Base-by-base conservation (phyloP, 1,140 invertebrate species). In the Medauroidea extradentata region DNA sequence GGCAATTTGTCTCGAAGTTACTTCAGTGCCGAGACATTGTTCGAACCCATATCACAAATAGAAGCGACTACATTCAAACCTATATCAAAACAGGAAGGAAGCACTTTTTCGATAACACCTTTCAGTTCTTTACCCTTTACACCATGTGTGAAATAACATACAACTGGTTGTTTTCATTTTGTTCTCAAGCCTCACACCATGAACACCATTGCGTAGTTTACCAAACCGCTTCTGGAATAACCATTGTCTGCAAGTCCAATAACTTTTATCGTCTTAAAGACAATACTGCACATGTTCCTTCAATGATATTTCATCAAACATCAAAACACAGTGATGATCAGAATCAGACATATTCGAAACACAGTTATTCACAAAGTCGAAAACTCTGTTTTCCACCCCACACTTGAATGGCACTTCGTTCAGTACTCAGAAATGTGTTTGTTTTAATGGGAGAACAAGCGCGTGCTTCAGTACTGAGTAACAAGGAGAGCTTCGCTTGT, bases 31-130 rank as follows among this genome's bases (percentile, higher is more conserved):
- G 29, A 4, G 11, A 34, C 29, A 34, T 34, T 34, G 29, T 34
- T 34, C 4, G 5, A 7, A 11, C 29, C 29, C 29, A 34, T 34
- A 34, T 34, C 29, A 34, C 29, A 34, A 34, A 34, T 11, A 34
- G 29, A 4, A 11, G 29, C 4, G 11, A 34, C 11, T 34, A 34
- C 29, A 46, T 65, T 41, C 21, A 55, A n/a, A 44, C 55, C 59
- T 3, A 27, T 44, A 39, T 16, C 52, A n/a, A 48, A 13, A 19
- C 57, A 53, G 16, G 49, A 46, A 29, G 50, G 25, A 49, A 66
- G 18, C 24, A 59, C 27, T 29, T 38, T 13, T 46, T 21, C n/a
- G 5, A 46, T 46, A n/a, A n/a, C 39, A 39, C 29, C 41, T 27
- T 42, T 34, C 46, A 23, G 55, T 29, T 59, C 19, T 59, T 34